Conservation (phyloP, 2,113 vertebrate species). For the Hucho hucho region DNA sequence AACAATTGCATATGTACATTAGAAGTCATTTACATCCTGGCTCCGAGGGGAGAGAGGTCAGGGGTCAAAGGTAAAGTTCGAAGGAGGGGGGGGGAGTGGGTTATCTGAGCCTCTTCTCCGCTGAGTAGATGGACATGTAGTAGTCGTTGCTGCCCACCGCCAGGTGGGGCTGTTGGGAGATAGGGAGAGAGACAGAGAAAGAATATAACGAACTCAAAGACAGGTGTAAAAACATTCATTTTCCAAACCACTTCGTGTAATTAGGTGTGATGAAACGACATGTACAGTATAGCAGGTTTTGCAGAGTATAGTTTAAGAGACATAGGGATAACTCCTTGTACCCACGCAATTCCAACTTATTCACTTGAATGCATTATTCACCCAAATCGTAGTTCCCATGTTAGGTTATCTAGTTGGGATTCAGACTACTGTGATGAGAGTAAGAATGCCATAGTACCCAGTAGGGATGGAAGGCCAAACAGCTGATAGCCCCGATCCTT, state of each 20-base stretch:
- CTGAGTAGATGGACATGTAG: slow-evolving; percentile 99
- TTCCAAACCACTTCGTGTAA: background rate
- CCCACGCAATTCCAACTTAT: no score
- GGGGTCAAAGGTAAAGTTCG: slow-evolving; percentile 38
- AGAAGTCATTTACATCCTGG: slow-evolving; percentile 70
- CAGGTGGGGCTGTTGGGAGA: slow-evolving; percentile 85
- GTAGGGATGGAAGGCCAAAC: slow-evolving; percentile 95
- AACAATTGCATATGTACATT: slow-evolving; percentile 81
- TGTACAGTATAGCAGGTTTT: no score
- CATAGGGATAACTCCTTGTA: no score
- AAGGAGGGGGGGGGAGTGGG: slow-evolving; percentile 48
- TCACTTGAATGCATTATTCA: no score
- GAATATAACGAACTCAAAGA: background rate
- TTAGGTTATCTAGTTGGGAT: background rate
- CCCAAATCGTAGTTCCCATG: no score
- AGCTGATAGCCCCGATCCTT: slow-evolving; percentile 97
- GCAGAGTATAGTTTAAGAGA: no score
- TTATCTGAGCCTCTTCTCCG: slow-evolving; percentile 97
- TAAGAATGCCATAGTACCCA: slow-evolving; percentile 77
- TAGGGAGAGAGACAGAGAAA: background rate
- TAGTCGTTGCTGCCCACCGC: slow-evolving; percentile 98
- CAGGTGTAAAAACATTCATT: background rate
- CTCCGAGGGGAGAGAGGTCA: slow-evolving; percentile 35
- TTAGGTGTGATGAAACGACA: background rate
- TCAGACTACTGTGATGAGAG: background rate